phyloP scores from a whole-genome alignment of 2,888 invertebrate species.

The Cheilosia soror region DNA sequence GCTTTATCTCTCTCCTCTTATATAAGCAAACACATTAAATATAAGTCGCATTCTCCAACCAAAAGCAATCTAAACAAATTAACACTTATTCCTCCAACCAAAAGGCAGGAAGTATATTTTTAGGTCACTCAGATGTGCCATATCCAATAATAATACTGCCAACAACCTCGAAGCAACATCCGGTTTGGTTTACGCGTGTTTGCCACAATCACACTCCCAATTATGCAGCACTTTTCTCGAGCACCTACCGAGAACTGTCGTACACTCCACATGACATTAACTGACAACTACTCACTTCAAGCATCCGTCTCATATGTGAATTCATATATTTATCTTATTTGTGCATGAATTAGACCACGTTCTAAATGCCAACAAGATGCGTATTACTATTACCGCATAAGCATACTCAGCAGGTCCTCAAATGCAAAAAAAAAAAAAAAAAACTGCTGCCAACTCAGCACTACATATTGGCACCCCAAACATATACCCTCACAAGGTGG shows the following conservation, averaged over 20 bases:
- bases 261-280: conserved; percentile 43
- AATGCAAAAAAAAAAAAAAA: conserved; percentile 5
- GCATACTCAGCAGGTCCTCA: conserved; percentile 23
- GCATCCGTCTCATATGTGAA: conserved; percentile 31
- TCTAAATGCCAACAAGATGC: conserved; percentile 37
- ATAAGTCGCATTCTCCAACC: too few species aligned
- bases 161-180: conserved; percentile 11
- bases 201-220: conserved; percentile 16
- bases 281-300: conserved; percentile 38
- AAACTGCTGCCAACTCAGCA: conserved; percentile 52
- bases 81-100: background rate
- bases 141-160: background rate
- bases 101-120: background rate
- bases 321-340: conserved; percentile 20
- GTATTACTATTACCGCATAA: conserved; percentile 10
- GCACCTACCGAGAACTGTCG: conserved; percentile 24
- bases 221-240: conserved; percentile 8
- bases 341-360: conserved; percentile 62
- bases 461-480: conserved; percentile 11
- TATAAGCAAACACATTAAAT: too few species aligned
- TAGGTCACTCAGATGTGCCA: background rate
- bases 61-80: too few species aligned
- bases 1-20: too few species aligned
- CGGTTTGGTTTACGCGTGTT: conserved; percentile 30
- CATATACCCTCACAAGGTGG: conserved; percentile 17